phyloP scores from a whole-genome alignment of 2,888 invertebrate genomes.

The Caradrina kadenii region DNA sequence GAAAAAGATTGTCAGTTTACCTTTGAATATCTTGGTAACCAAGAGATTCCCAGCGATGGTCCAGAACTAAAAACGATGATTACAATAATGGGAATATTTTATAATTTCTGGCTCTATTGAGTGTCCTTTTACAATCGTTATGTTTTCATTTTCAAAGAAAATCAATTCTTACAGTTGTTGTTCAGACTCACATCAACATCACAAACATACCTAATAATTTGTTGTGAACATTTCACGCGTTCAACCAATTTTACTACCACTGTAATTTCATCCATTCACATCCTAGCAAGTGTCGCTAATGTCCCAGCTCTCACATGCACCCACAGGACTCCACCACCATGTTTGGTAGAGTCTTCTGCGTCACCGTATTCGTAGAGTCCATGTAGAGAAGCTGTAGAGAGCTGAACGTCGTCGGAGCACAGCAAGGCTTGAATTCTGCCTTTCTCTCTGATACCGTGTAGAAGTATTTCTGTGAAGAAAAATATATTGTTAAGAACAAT shows the following conservation, averaged over 20 bases:
- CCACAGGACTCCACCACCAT: constrained; percentile 98
- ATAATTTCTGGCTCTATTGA: no score
- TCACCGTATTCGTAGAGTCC: constrained; percentile 94
- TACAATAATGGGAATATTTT: no score
- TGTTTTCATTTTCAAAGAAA: background rate
- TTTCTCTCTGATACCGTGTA: constrained; percentile 89
- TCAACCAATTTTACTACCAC: background rate
- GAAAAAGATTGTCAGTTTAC: no score
- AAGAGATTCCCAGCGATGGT: no score
- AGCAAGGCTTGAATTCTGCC: constrained; percentile 95
- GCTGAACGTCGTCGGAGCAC: constrained; percentile 95
- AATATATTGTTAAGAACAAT: constrained; percentile 7
- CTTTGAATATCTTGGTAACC: no score
- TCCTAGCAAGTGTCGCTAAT: background rate
- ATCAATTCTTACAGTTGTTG: background rate
- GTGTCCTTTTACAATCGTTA: no score
- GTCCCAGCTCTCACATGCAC: constrained; percentile 91
- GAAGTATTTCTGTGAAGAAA: constrained; percentile 92
- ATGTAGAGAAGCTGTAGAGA: constrained; percentile 95
- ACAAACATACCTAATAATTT: background rate
- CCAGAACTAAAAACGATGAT: no score
- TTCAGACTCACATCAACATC: background rate
- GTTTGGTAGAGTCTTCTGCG: constrained; percentile 95
- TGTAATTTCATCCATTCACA: background rate
- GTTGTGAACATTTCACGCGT: background rate